Conservation (phyloP, 2,797 vertebrate species). For the Macroramphosus scolopax region DNA sequence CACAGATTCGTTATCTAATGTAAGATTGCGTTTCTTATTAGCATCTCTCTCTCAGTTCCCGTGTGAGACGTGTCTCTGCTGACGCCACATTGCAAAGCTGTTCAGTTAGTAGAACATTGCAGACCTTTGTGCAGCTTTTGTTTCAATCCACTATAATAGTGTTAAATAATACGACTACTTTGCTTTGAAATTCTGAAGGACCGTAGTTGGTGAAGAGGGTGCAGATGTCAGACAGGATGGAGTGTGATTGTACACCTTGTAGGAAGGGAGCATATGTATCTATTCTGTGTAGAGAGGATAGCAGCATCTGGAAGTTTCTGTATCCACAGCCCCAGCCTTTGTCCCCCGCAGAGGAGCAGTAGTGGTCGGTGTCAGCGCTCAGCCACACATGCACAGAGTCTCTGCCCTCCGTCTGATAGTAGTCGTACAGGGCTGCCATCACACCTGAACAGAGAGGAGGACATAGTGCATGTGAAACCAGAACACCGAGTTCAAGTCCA, state of each 20-base stretch:
- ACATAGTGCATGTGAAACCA: background rate
- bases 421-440: conserved; percentile 74
- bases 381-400: conserved; percentile 87
- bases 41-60: too few relatives aligned
- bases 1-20: too few relatives aligned
- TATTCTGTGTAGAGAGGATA: conserved; percentile 83
- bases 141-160: too few relatives aligned
- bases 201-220: too few relatives aligned
- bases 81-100: too few relatives aligned
- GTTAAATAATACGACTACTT: too few relatives aligned
- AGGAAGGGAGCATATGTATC: conserved; percentile 75
- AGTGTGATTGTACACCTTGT: conserved; percentile 72
- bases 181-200: too few relatives aligned
- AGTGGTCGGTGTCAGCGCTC: conserved; percentile 86
- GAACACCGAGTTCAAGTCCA: background rate
- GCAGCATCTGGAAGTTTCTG: conserved; percentile 94
- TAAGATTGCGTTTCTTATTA: too few relatives aligned
- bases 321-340: conserved; percentile 96
- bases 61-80: too few relatives aligned
- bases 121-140: too few relatives aligned
- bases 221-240: too few relatives aligned
- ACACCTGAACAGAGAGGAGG: conserved; percentile 74
- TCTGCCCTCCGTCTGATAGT: conserved; percentile 79
- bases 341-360: conserved; percentile 86
- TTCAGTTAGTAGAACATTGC: too few relatives aligned